Evolutionary conservation across 1,140 invertebrate genomes (phyloP), one percentile per base, ranked within the genome.

Genomic region (Sinonovacula constricta): DNA sequence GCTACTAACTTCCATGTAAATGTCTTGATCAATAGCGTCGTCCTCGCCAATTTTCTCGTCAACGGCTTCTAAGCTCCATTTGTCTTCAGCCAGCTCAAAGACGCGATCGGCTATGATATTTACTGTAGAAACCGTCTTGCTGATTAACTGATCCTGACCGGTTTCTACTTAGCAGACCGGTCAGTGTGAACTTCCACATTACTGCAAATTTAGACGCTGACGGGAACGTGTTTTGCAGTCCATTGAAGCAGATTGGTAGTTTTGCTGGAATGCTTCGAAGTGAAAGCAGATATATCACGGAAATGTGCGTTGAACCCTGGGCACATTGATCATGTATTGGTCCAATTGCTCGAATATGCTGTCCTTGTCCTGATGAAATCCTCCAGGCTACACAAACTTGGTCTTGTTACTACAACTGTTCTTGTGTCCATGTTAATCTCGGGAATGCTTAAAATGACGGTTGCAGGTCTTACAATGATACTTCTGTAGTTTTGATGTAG

Each of bases 261-360:
- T 45, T 59, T 59, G n/a, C 22, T 65, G 10, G 2, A 75, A 65
- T 12, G 59, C 31, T 34, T 75, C 60, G 33, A 65, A 65, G 24
- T 75, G 59, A 28, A 24, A 75, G n/a, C 22, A 24, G 7, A 56
- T 28, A 57, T 59, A 67, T 54, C 65, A 76, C 3, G 74, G 74
- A 31, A 57, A 76, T 5, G 26, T 24, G 14, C 60, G 54, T 24
- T 28, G 3, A 10, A 57, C 34, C 10, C 31, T 7, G 0, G 51
- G 31, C 0, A 70, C 54, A 24, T 39, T 3, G 22, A 70, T 59
- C 15, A 28, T 54, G 24, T 68, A 54, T 10, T 68, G 66, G 12
- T 68, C 66, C 18, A 68, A 34, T 54, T 68, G 36, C 22, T 70
- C 54, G 56, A 70, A 70, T 7, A 70, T 39, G 22, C 31, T 39